Percentiles rank a stretch among this genome's conserved stretches.
phyloP scores from a whole-genome alignment of 1,140 invertebrate genomes.

The Venturia canescens region DNA sequence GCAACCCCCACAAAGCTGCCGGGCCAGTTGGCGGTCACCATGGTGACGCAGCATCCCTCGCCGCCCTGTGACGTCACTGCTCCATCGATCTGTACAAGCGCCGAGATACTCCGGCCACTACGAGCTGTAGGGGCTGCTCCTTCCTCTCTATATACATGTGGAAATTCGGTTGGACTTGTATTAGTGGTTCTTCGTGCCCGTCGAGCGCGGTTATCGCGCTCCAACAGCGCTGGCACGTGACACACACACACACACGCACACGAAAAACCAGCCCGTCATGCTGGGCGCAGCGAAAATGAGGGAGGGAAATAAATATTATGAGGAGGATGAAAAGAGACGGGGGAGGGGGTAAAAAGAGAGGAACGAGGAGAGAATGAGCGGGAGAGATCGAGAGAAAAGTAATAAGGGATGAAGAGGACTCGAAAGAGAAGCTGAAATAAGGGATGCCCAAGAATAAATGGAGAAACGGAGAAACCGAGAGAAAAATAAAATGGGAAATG shows the following conservation, averaged over 20 bases:
- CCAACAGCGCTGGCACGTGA: slow-evolving; percentile 1
- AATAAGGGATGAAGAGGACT: neutral
- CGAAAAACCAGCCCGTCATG: neutral
- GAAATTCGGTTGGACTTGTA: neutral
- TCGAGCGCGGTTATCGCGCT: slow-evolving; percentile 31
- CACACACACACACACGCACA: neutral
- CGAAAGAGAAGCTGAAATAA: neutral
- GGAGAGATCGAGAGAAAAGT: neutral
- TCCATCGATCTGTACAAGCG: slow-evolving; percentile 73
- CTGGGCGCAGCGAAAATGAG: no score
- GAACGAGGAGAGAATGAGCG: neutral
- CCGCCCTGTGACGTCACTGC: slow-evolving; percentile 74
- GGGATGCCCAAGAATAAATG: neutral
- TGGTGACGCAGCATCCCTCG: slow-evolving; percentile 75
- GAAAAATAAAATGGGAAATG: neutral
- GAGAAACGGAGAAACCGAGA: neutral
- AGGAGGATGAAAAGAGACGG: no score
- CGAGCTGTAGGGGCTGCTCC: slow-evolving; percentile 38
- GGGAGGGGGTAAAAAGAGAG: neutral
- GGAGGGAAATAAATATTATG: no score
- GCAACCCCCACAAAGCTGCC: slow-evolving; percentile 63
- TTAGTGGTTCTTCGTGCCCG: neutral
- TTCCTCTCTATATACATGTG: neutral
- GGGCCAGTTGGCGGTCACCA: slow-evolving; percentile 76
- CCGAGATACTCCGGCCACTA: slow-evolving; percentile 46